A percentile compares a stretch with the other conserved stretches of the same genome.
phyloP scores from a whole-genome alignment of 2,888 invertebrate genomes.

The Agrotis ipsilon region DNA sequence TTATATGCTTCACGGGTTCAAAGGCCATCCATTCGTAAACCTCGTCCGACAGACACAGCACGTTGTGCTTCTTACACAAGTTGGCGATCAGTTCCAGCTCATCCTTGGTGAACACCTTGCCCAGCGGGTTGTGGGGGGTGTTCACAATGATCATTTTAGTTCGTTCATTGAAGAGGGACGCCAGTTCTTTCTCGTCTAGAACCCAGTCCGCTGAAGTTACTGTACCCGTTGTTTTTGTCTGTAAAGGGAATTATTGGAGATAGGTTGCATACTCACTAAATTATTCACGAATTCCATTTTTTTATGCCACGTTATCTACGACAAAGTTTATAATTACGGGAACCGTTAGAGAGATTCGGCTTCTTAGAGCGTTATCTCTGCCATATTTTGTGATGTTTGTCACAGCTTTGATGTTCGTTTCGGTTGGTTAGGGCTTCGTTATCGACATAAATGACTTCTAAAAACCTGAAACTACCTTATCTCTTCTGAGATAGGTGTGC shows the following conservation, averaged over 20 bases:
- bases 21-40: conserved; percentile 99
- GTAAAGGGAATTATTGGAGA: background rate
- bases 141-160: conserved; percentile 99
- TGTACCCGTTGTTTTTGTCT: conserved; percentile 77
- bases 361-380: no score
- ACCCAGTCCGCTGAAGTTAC: conserved; percentile 96
- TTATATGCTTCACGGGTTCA: conserved; percentile 95
- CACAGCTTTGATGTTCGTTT: no score
- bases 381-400: no score
- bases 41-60: conserved; percentile 98
- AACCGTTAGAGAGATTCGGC: no score
- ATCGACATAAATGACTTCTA: no score
- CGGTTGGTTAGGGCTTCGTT: no score
- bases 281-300: no score
- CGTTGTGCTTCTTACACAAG: conserved; percentile 97
- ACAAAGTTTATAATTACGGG: no score
- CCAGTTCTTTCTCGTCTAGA: conserved; percentile 95
- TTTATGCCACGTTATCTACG: no score
- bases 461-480: no score
- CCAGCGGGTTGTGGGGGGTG: conserved; percentile 99
- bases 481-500: no score
- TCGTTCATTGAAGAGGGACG: conserved; percentile 94
- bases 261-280: background rate
- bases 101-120: conserved; percentile 94
- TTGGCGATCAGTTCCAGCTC: conserved; percentile 95